Percentiles rank a stretch among this genome's conserved stretches.
Conservation (phyloP, 1,140 invertebrate genomes). For the Diorhabda sublineata region DNA sequence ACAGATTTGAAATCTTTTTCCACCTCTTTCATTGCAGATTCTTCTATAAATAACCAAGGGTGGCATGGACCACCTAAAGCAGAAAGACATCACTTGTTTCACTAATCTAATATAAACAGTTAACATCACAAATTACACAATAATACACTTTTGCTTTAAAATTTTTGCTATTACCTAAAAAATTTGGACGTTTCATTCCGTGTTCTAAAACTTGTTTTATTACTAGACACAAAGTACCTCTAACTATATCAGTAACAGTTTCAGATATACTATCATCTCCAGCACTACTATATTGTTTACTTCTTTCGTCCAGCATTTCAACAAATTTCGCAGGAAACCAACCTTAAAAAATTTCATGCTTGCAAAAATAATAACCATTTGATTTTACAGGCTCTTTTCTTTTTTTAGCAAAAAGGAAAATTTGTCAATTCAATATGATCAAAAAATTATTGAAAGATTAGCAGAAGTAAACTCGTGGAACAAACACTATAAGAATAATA, state of each 20-base stretch:
- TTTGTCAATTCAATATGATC: no score
- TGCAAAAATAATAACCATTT: no score
- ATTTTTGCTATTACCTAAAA: constrained; percentile 52
- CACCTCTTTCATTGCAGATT: constrained; percentile 91
- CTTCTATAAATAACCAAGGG: constrained; percentile 99
- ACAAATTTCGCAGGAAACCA: constrained; percentile 99
- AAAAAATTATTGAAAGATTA: no score
- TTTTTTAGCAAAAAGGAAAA: no score
- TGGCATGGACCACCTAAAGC: constrained; percentile 80
- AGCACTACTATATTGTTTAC: constrained; percentile 91
- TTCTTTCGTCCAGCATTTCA: constrained; percentile 92
- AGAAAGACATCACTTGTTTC: constrained; percentile 12
- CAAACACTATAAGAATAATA: no score
- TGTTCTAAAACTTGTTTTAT: constrained; percentile 94
- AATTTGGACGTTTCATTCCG: constrained; percentile 87
- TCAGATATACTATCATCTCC: constrained; percentile 97
- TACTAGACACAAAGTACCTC: constrained; percentile 89
- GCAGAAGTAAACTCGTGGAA: no score
- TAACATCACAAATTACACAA: no score
- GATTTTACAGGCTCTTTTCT: no score
- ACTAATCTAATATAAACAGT: no score
- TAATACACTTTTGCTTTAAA: background rate
- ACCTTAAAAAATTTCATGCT: constrained; percentile 48
- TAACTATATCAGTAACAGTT: constrained; percentile 91
- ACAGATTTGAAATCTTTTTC: constrained; percentile 98